Base-by-base conservation (phyloP, 2,797 vertebrate species). In the Thamnophis elegans region DNA sequence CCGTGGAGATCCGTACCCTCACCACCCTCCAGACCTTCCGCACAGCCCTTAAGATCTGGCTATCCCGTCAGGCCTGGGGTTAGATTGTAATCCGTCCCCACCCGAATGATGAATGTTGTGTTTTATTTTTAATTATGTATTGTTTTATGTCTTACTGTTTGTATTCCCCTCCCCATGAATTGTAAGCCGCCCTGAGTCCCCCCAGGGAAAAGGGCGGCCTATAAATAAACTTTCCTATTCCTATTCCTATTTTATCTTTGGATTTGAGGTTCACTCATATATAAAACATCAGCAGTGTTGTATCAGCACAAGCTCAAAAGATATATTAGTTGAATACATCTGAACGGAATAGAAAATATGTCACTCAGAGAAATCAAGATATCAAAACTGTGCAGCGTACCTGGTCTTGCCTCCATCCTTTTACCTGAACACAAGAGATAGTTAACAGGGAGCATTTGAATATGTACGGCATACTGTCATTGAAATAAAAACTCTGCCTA, bases 341-440 rank as follows among this genome's bases (percentile, higher is more conserved):
- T 55, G 82, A 92, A 92, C 90, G 78, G 18, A 62, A 78, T 22
- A 60, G 16, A 20, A 86, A 85, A 91, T 90, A 51, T 87, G 47
- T 12, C 36, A 60, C 51, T 25, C 54, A 14, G 32, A 36, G 73
- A 90, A 92, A 47, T 36, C 60, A 87, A 36, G 8, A 93, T 73
- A 3, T 51, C n/a, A 92, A 92, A 86, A 90, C 68, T 47, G 20
- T 32, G 87, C 28, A 92, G 68, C 25, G 10, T 58, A 32, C 7
- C 22, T 87, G 7, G 5, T 12, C 18, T 53, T 47, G 8, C 22
- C 16, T 16, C 56, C 18, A 87, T 55, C 90, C 59, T 36, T 1
- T 90, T 58, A 94, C 36, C 42, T 59, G 10, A 91, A 92, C 92
- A 92, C 88, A 90, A 36, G 85, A 94, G 89, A 20, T 59, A 54